Conservation (phyloP, 2,113 vertebrate genomes). For the Microcebus ravelobensis region DNA sequence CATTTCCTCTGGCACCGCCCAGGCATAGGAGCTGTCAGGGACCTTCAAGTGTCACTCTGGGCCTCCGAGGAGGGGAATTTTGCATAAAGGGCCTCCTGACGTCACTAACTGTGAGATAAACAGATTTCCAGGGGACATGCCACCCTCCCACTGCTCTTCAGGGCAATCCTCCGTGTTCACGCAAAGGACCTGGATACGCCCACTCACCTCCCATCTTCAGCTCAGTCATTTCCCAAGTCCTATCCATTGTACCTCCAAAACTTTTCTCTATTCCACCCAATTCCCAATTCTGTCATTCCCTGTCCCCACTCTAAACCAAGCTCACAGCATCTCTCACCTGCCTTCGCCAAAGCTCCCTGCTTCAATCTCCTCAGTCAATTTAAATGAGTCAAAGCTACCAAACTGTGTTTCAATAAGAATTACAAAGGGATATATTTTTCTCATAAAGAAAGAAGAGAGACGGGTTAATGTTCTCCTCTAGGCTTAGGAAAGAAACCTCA, state of each 20-base stretch:
- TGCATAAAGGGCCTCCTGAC: neutral
- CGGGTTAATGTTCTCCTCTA: neutral
- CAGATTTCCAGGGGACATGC: neutral
- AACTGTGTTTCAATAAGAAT: neutral
- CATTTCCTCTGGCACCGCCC: neutral
- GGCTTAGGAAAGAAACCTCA: neutral
- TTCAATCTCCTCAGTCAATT: neutral
- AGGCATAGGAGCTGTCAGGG: neutral
- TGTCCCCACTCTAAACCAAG: fast-evolving
- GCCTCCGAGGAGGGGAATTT: neutral
- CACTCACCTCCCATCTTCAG: neutral
- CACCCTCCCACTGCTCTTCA: neutral
- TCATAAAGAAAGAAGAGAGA: neutral
- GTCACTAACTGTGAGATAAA: neutral
- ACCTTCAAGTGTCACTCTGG: neutral
- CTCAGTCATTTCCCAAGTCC: neutral
- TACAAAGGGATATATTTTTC: neutral
- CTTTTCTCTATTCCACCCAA: neutral
- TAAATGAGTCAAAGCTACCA: neutral
- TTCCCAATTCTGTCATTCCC: neutral
- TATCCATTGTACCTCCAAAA: neutral
- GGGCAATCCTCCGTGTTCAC: fast-evolving
- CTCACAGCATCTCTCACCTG: neutral
- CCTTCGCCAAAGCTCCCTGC: neutral
- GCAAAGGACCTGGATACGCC: neutral